These are phyloP conservation scores for Amphipoea oculea DNA, from an alignment of 2,888 invertebrate species.

Conservation along the genomic window DNA sequence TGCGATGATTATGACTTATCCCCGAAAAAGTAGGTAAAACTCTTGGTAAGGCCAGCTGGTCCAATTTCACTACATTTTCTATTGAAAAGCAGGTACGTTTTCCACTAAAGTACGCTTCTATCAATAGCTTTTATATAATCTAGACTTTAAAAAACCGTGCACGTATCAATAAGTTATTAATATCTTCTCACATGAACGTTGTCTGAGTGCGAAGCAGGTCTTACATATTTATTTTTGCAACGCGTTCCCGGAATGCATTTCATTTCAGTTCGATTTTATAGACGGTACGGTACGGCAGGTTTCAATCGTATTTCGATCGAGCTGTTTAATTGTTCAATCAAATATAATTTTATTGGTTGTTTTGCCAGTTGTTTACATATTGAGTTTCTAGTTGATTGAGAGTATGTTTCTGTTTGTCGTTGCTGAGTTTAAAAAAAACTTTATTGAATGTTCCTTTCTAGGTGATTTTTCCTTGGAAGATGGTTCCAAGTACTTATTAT, in stretches of 20 bases:
- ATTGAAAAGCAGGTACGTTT: neutral
- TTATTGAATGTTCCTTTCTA: slow-evolving; percentile 1
- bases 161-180: slow-evolving; percentile 63
- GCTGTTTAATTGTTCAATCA: slow-evolving; percentile 41
- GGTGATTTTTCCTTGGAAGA: neutral
- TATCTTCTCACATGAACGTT: slow-evolving; percentile 54
- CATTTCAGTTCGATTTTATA: slow-evolving; percentile 34
- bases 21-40: too few species aligned
- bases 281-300: neutral
- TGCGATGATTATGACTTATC: too few species aligned
- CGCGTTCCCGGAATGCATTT: slow-evolving; percentile 47
- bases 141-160: slow-evolving; percentile 35
- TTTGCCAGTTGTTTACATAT: slow-evolving; percentile 16
- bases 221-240: slow-evolving; percentile 55
- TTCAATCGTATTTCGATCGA: slow-evolving; percentile 15
- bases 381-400: slow-evolving; percentile 19
- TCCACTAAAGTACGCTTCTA: neutral
- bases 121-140: slow-evolving; percentile 15
- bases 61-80: neutral
- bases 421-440: neutral
- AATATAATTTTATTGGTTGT: slow-evolving; percentile 18
- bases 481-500: neutral
- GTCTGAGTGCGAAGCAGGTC: slow-evolving; percentile 37
- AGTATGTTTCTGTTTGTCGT: slow-evolving; percentile 6
- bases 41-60: too few species aligned